Base-by-base conservation (phyloP, 1,140 invertebrate species). In the Drosophila nigrodunni region DNA sequence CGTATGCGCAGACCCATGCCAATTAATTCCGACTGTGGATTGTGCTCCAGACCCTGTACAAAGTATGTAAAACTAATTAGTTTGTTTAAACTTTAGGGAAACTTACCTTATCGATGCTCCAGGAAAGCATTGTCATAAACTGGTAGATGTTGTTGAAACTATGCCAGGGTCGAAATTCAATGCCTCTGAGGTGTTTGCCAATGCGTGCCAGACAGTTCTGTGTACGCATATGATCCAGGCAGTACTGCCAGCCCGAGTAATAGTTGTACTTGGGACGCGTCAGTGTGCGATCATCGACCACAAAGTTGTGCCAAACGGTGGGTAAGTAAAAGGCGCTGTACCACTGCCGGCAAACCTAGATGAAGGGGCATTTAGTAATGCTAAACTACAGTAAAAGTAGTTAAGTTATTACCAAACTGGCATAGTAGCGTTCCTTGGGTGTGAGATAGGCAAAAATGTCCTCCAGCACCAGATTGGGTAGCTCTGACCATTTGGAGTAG, bases 101-200 rank as follows among this genome's bases (percentile, higher is more conserved):
- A 41, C 52, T 41, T 46, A 90, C 89, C 46, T 93, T 90, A 80
- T 96, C 95, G 2, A 94, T 94, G 74, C 95, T 96, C 94, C 95
- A 97, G 3, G 95, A 96, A 46, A 96, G 88, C 93, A 97, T 95
- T 39, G 96, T 96, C 95, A 97, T 96, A 80, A 97, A 97, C 91
- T 97, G 96, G 80, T 96, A 97, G 3, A 97, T 93, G 89, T 97
- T 97, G 81, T 96, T 96, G 74, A 97, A 97, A 91, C 97, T 97
- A 25, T 94, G 93, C 93, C 96, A 96, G 0, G 96, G 96, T 13
- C 94, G 94, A 65, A 98, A 95, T 9, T 96, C 94, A 4, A 97
- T 91, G 9, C 93, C 94, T 54, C 95, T 94, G 74, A 97, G 94
- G 82, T 95, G 93, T 55, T 91, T 92, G 0, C 96, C 97, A 44